Evolutionary conservation across 2,888 invertebrate genomes (phyloP).

Genomic region (Pardosa pseudoannulata): DNA sequence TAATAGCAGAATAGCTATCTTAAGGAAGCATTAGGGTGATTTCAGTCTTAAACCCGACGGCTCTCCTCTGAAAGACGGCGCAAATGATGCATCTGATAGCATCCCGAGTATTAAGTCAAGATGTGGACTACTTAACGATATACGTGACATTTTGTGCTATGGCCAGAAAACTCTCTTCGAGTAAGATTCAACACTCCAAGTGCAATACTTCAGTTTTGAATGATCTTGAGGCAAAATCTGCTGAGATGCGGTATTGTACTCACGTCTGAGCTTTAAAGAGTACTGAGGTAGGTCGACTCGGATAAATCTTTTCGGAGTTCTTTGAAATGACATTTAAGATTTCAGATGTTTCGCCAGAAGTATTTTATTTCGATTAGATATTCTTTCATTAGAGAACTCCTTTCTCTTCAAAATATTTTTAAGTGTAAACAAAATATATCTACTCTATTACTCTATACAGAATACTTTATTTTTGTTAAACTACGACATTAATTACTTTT

Average conservation of each 20-base stretch:
- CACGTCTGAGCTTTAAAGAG: constrained; percentile 21
- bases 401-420: no score
- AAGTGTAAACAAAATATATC: no score
- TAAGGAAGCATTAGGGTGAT: background rate
- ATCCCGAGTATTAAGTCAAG: constrained; percentile 25
- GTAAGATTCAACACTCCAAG: constrained; percentile 21
- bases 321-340: no score
- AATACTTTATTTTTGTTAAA: no score
- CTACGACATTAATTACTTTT: no score
- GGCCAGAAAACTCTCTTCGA: constrained; percentile 18
- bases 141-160: constrained; percentile 45
- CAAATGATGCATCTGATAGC: constrained; percentile 17
- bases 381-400: no score
- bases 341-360: no score
- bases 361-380: no score
- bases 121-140: constrained; percentile 27
- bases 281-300: background rate
- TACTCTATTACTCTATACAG: no score
- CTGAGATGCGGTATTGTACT: constrained; percentile 23
- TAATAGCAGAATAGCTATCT: background rate
- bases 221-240: constrained; percentile 20
- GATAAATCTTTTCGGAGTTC: no score
- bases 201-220: constrained; percentile 48
- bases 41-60: background rate
- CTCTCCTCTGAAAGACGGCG: background rate